Percentiles rank a stretch among this genome's conserved stretches.
Evolutionary conservation across 2,797 vertebrate genomes (phyloP).

Genomic region (Pempheris klunzingeri): DNA sequence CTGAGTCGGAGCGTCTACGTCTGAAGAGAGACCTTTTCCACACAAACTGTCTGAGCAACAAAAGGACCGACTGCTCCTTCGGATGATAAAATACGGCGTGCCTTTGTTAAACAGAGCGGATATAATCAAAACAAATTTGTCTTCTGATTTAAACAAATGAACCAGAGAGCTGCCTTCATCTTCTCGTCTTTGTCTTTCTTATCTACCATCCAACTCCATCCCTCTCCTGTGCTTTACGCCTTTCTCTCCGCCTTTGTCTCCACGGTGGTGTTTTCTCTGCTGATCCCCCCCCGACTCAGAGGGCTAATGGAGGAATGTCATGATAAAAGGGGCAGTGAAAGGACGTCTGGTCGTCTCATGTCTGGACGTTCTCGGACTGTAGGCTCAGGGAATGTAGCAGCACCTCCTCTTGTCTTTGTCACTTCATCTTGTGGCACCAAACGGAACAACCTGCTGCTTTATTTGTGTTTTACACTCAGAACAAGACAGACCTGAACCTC

Average conservation of each 20-base stretch:
- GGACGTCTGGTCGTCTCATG: slow-evolving; percentile 46
- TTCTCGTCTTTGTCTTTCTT: background rate
- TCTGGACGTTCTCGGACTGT: slow-evolving; percentile 32
- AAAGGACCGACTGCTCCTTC: background rate
- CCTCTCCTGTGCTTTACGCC: background rate
- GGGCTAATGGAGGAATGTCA: slow-evolving; percentile 65
- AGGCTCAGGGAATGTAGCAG: slow-evolving; percentile 16
- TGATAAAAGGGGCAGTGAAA: slow-evolving; percentile 43
- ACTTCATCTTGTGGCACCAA: background rate
- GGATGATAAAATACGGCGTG: background rate
- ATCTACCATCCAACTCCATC: slow-evolving; percentile 22
- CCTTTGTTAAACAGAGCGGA: background rate
- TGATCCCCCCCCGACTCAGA: slow-evolving; percentile 59
- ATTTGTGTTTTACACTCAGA: background rate
- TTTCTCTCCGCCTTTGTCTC: slow-evolving; percentile 44
- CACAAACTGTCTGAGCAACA: background rate
- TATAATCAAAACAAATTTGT: background rate
- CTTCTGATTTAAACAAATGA: background rate
- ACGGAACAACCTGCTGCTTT: background rate
- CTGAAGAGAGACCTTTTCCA: background rate
- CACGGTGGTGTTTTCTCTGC: slow-evolving; percentile 53
- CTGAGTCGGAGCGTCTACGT: no score
- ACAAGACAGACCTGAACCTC: background rate
- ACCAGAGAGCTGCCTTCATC: slow-evolving; percentile 6
- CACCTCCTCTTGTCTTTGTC: slow-evolving; percentile 11